phyloP scores from a whole-genome alignment of 1,140 invertebrate species.

The Dolichoris vasculosae region DNA sequence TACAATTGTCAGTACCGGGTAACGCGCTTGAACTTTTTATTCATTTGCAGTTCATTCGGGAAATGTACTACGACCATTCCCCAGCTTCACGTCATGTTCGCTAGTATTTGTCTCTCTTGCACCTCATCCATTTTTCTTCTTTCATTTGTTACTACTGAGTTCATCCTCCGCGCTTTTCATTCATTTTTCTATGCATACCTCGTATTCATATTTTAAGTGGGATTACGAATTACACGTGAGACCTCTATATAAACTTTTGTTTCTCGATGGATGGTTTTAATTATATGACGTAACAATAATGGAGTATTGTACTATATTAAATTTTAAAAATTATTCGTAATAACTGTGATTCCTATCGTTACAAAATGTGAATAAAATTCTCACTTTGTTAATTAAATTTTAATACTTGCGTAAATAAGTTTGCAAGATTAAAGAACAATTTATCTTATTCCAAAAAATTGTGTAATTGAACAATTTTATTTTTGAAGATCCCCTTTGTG shows the following conservation, averaged over 20 bases:
- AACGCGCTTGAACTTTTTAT: slow-evolving; percentile 55
- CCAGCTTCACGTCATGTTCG: slow-evolving; percentile 33
- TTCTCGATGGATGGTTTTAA: neutral
- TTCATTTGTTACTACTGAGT: neutral
- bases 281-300: neutral
- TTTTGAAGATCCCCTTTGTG: too few relatives aligned
- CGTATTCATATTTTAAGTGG: neutral
- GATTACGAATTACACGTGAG: neutral
- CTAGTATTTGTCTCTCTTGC: slow-evolving; percentile 19
- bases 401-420: too few relatives aligned
- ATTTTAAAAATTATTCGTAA: neutral
- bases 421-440: too few relatives aligned
- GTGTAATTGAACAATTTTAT: too few relatives aligned
- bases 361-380: too few relatives aligned
- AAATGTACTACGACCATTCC: slow-evolving; percentile 56
- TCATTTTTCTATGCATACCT: neutral
- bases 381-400: too few relatives aligned
- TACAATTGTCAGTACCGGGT: slow-evolving; percentile 51
- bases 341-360: too few relatives aligned
- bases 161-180: neutral
- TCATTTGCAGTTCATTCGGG: slow-evolving; percentile 59
- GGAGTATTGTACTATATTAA: neutral
- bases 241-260: neutral
- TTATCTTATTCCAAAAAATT: too few relatives aligned
- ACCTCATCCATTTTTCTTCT: slow-evolving; percentile 43